Conservation (phyloP, 2,113 vertebrate species). For the Turnix velox region DNA sequence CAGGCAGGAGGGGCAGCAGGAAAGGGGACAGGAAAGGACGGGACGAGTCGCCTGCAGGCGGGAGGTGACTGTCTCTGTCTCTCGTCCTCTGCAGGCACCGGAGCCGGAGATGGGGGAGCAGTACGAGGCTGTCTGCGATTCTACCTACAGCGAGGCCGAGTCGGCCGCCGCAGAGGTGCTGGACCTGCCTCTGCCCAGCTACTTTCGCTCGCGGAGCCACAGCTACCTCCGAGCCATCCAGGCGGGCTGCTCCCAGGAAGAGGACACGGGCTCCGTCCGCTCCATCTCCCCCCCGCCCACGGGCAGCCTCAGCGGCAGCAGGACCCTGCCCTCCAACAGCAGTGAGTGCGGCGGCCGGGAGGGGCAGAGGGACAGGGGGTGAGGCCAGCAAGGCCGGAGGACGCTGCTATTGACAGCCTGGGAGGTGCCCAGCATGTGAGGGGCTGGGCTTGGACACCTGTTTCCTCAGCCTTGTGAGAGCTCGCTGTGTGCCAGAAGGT, state of each 20-base stretch:
- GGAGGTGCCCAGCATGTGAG: accelerated
- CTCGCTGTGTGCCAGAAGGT: neutral
- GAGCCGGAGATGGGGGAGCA: constrained; percentile 87
- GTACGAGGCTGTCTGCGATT: constrained; percentile 87
- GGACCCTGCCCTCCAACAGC: constrained; percentile 90
- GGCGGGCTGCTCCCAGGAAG: constrained; percentile 96
- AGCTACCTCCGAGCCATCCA: constrained; percentile 99
- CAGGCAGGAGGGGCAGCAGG: neutral
- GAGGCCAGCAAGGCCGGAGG: accelerated
- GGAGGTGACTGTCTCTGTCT: neutral
- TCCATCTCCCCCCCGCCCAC: constrained; percentile 89
- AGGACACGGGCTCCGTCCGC: constrained; percentile 89
- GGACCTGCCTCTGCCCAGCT: constrained; percentile 91
- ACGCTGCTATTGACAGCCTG: accelerated
- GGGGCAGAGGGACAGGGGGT: accelerated
- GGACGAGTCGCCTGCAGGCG: neutral
- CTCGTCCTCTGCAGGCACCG: constrained; percentile 74
- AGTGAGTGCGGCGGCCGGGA: constrained; percentile 76
- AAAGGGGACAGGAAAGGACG: neutral
- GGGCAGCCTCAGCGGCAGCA: constrained; percentile 83
- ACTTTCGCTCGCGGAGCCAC: constrained; percentile 97
- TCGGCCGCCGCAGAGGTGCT: constrained; percentile 84
- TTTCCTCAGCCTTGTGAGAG: neutral
- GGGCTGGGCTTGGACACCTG: neutral
- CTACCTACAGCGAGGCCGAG: constrained; percentile 88